Base-by-base conservation (phyloP, 2,888 invertebrate genomes). In the Rhodophaea formosa region DNA sequence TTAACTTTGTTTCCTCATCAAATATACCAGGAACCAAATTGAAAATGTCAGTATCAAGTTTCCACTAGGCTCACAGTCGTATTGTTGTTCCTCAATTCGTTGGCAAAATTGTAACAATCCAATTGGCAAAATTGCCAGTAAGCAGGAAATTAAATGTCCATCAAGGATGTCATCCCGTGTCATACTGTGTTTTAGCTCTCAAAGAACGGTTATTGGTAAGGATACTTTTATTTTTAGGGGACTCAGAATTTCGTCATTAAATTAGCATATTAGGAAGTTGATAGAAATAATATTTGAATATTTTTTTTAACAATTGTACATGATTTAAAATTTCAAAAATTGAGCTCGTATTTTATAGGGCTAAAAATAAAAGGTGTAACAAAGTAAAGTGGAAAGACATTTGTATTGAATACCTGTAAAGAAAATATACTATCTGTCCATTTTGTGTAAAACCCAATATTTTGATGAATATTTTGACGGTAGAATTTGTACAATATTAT, bases 81-180 rank as follows among this genome's bases (percentile, higher is more conserved):
- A 44, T 44, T 8, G 44, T 44, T 14, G n/a, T 23, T 23, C 47
- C 12, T n/a, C 47, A 14, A 29, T 23, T 35, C 35, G 3, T 47
- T 47, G 47, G 23, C 23, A 23, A 23, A 23, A 23, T 23, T 23
- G 23, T 39, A 17, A 39, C 15, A 12, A 39, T 23, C 5, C 39
- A 12, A 53, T 53, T 42, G 39, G 39, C 12, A 23, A n/a, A 39
- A 42, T 53, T 42, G 39, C 2, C 16, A 17, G 1, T n/a, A n/a
- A 23, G n/a, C 42, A 12, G 53, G 53, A 53, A 42, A 53, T 55
- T 55, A 55, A 55, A 32, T 16, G 54, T 45, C 54, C 7, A 46
- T 45, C 46, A 45, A n/a, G 43, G 30, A 43, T 43, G 42, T 43
- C 46, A 47, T 32, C 30, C 30, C 46, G 16, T 56, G 30, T 56